Evolutionary conservation across 2,888 invertebrate genomes (phyloP).

Genomic region (Lithophane leautieri): DNA sequence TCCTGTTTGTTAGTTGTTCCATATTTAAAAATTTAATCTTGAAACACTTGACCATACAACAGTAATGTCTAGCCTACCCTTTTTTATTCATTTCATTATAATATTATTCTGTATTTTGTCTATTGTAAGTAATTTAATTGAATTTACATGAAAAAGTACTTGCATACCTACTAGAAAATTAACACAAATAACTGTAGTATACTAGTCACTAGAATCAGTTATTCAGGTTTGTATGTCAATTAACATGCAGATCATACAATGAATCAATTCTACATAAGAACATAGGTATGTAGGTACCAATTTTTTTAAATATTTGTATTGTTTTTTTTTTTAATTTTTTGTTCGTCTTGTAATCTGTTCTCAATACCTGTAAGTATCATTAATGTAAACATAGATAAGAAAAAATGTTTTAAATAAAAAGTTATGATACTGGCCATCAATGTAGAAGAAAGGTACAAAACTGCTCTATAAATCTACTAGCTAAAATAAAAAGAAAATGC

Average conservation of each 20-base stretch:
- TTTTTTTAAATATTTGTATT: background rate
- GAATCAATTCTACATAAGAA: conserved; percentile 40
- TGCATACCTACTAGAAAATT: conserved; percentile 27
- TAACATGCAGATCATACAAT: conserved; percentile 56
- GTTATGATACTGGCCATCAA: background rate
- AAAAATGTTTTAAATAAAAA: background rate
- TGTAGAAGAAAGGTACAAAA: background rate
- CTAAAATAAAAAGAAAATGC: background rate
- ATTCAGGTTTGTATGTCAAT: conserved; percentile 67
- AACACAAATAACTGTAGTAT: conserved; percentile 58
- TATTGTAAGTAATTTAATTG: background rate
- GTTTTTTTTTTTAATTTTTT: background rate
- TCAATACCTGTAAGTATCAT: background rate
- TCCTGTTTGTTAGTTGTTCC: conserved; percentile 16
- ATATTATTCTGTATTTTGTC: background rate
- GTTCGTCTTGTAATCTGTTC: background rate
- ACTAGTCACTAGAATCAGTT: conserved; percentile 35
- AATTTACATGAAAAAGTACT: conserved; percentile 6
- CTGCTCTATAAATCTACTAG: no score
- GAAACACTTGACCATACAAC: background rate
- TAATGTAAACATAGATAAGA: conserved; percentile 6
- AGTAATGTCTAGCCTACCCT: conserved; percentile 17
- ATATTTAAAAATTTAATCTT: background rate
- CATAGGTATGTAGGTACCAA: background rate
- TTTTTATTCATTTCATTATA: background rate